A percentile compares a stretch with the other conserved stretches of the same genome.
Conservation (phyloP, 2,797 vertebrate genomes). For the Poeciliopsis turneri region DNA sequence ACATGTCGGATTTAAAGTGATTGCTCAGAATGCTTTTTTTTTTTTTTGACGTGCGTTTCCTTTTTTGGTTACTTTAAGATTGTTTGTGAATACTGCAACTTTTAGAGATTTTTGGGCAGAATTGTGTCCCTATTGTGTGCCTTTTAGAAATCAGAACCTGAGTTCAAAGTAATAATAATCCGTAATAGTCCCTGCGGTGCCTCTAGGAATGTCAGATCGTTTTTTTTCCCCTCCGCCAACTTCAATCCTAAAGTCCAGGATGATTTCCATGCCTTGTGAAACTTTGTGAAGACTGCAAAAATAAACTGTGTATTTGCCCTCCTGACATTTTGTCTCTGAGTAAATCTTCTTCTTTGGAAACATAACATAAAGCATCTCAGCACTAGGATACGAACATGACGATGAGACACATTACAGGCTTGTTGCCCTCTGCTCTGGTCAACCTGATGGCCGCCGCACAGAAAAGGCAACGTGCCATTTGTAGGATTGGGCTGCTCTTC, state of each 20-base stretch:
- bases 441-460: not conserved
- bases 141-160: not conserved
- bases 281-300: not conserved
- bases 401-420: not conserved
- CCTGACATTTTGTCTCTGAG: not conserved
- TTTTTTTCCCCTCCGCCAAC: not conserved
- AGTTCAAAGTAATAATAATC: not conserved
- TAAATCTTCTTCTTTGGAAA: not conserved
- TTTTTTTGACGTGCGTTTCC: too few species aligned
- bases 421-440: not conserved
- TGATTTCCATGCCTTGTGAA: not conserved
- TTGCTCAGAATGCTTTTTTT: too few species aligned
- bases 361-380: not conserved
- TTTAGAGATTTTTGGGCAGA: not conserved
- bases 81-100: not conserved
- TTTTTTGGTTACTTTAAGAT: not conserved
- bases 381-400: not conserved
- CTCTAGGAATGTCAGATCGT: not conserved
- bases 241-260: not conserved
- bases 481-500: not conserved
- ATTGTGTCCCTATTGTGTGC: not conserved
- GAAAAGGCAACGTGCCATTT: not conserved
- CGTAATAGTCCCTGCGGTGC: not conserved
- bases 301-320: not conserved
- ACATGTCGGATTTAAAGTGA: too few species aligned